Conservation (phyloP, 1,140 invertebrate species). For the Aphelinus certus region DNA sequence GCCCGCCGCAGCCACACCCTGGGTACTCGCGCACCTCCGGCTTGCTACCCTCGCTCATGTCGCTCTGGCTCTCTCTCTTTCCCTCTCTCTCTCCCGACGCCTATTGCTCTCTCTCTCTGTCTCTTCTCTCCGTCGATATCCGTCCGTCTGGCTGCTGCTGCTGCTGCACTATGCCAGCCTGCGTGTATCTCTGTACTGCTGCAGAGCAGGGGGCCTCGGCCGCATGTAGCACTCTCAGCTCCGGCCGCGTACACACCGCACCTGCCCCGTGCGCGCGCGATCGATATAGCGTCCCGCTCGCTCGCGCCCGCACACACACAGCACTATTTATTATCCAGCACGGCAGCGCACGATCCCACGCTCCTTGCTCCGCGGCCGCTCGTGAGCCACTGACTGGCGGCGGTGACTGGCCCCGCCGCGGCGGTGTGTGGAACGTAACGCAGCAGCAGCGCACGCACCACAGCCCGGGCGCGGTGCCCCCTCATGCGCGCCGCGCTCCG, state of each 20-base stretch:
- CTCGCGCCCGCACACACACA: background rate
- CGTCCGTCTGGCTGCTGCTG: background rate
- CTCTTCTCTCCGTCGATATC: background rate
- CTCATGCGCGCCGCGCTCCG: too few relatives aligned
- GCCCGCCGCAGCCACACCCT: constrained; percentile 11
- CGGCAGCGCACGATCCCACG: too few relatives aligned
- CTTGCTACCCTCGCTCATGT: constrained; percentile 29
- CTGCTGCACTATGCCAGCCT: background rate
- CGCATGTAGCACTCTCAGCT: too few relatives aligned
- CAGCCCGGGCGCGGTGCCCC: too few relatives aligned
- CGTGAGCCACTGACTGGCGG: too few relatives aligned
- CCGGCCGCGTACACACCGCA: too few relatives aligned
- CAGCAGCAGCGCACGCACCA: too few relatives aligned
- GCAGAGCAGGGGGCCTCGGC: too few relatives aligned
- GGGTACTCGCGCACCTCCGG: background rate
- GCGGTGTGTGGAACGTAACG: too few relatives aligned
- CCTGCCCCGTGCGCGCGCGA: background rate
- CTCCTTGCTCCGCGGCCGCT: too few relatives aligned
- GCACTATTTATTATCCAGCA: background rate
- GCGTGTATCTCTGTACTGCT: background rate
- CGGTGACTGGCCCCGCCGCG: too few relatives aligned
- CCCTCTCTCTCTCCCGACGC: background rate
- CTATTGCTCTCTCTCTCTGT: constrained; percentile 17
- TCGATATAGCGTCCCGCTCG: background rate
- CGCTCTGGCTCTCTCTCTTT: background rate